Base-by-base conservation (phyloP, 1,140 invertebrate genomes). In the Sycophaga agraensis region DNA sequence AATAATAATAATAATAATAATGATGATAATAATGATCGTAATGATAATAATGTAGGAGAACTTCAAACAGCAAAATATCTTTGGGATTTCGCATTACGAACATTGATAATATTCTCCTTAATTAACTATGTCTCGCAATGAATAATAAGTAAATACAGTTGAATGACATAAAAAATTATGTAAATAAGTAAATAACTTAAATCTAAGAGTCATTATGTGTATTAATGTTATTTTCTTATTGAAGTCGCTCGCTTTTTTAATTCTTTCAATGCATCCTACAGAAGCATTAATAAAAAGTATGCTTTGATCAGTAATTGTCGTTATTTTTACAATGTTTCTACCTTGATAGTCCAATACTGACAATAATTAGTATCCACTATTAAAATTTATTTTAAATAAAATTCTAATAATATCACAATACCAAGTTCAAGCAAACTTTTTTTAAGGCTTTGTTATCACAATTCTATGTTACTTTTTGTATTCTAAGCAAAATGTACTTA, bases 1-100 rank as follows among this genome's bases (percentile, higher is more conserved):
- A 14, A 21, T 49, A 40, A 50, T 59, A 35, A 59, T 43, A 53
- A 43, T 59, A 45, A 51, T 42, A 19, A 24, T 24, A 54, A 21
- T 34, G 45, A 22, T 54, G 26, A 54, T 56, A 31, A 56, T 28
- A 34, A 31, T 56, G 7, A 31, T 31, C 11, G 21, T 31, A 16
- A n/a, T 31, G 4, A 11, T 46, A 48, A 46, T 57, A 57, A 31
- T 31, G 28, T 19, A 19, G 26, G 42, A 53, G 2, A 49, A 61
- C 31, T 28, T 40, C 12, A 34, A 19, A 31, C 55, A 62, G 12
- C 35, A 42, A 46, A 40, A 55, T 21, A n/a, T 59, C 34, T 51
- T 62, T 62, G 42, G 51, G 40, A 55, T 40, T 45, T 51, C 31
- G 51, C 34, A 50, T 39, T 11, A 9, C 39, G 6, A 4, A 22